Evolutionary conservation across 2,888 invertebrate genomes (phyloP).

Genomic region (Zaprionus lineosus): DNA sequence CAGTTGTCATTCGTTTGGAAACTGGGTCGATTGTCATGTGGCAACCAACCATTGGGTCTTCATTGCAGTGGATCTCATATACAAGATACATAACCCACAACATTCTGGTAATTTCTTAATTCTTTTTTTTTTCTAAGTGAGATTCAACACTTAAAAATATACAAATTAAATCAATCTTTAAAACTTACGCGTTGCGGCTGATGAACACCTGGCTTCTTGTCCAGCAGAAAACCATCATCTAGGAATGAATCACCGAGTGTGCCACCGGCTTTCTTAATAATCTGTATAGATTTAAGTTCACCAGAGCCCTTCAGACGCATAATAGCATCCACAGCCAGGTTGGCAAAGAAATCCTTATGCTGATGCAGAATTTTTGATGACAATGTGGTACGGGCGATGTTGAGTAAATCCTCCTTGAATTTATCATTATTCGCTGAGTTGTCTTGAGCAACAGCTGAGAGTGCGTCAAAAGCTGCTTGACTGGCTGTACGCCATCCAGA

Average conservation of each 20-base stretch:
- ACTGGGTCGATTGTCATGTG: no score
- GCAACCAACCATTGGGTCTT: no score
- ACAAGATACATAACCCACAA: no score
- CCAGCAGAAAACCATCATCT: slow-evolving; percentile 96
- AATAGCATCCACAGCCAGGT: slow-evolving; percentile 97
- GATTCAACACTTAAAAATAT: no score
- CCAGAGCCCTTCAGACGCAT: slow-evolving; percentile 97
- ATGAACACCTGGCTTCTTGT: slow-evolving; percentile 98
- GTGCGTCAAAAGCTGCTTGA: slow-evolving; percentile 91
- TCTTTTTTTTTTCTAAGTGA: no score
- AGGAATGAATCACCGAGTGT: slow-evolving; percentile 97
- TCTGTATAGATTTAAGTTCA: slow-evolving; percentile 97
- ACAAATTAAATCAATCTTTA: neutral
- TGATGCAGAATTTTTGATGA: slow-evolving; percentile 99
- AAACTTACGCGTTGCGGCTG: slow-evolving; percentile 90
- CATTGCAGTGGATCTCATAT: no score
- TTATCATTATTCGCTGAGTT: slow-evolving; percentile 90
- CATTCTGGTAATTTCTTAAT: no score
- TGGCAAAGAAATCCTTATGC: slow-evolving; percentile 97
- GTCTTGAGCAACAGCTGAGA: slow-evolving; percentile 90
- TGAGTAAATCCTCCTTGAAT: slow-evolving; percentile 94
- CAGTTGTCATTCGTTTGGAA: no score
- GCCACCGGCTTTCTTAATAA: slow-evolving; percentile 98
- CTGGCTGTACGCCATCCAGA: slow-evolving; percentile 96
- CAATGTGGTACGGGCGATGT: slow-evolving; percentile 98